phyloP scores from a whole-genome alignment of 2,797 vertebrate species.

The Semotilus atromaculatus region DNA sequence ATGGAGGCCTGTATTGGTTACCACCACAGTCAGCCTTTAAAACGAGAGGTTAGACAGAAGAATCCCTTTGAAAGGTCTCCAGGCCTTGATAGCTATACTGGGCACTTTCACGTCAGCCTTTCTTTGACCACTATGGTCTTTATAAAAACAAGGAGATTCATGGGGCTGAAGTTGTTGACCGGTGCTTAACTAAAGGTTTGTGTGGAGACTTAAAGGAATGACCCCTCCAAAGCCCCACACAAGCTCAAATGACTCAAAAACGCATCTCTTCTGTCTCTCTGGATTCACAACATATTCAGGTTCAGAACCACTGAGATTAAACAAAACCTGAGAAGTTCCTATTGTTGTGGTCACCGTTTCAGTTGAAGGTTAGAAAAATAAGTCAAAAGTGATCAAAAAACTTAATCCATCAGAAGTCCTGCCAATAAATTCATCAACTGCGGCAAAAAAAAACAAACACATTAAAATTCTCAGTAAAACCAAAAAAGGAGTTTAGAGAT shows the following conservation, averaged over 20 bases:
- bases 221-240: slow-evolving; percentile 11
- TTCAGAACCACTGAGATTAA: slow-evolving; percentile 46
- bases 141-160: slow-evolving; percentile 60
- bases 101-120: slow-evolving; percentile 52
- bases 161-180: slow-evolving; percentile 58
- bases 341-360: slow-evolving; percentile 47
- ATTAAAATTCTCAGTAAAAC: slow-evolving; percentile 43
- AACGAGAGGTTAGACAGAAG: slow-evolving; percentile 56
- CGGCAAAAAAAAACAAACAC: slow-evolving; percentile 32
- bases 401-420: slow-evolving; percentile 19
- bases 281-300: slow-evolving; percentile 41
- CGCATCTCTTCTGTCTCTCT: slow-evolving; percentile 44
- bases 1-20: slow-evolving; percentile 57
- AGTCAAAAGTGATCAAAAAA: slow-evolving; percentile 50
- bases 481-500: slow-evolving; percentile 21
- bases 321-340: slow-evolving; percentile 36
- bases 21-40: slow-evolving; percentile 58
- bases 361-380: slow-evolving; percentile 50
- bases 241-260: slow-evolving; percentile 27
- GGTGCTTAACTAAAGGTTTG: slow-evolving; percentile 50
- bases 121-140: slow-evolving; percentile 53
- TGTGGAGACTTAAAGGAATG: slow-evolving; percentile 45
- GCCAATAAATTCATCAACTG: slow-evolving; percentile 5
- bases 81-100: slow-evolving; percentile 53
- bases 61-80: slow-evolving; percentile 59